These are phyloP conservation scores for zebrafish (Danio rerio) DNA, from an alignment of 2,113 vertebrate species.

Conservation along the genomic window GRCz12tu NC_133185.1:400501-401000, in stretches of 20 bases:
- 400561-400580: neutral
- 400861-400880: too few relatives aligned
- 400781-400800: neutral
- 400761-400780: neutral
- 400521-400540: too few relatives aligned
- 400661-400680: slow-evolving; percentile 86
- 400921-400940: slow-evolving; percentile 85
- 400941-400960: slow-evolving; percentile 88
- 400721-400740: neutral
- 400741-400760: neutral
- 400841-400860: too few relatives aligned
- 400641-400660: slow-evolving; percentile 85
- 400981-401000: slow-evolving; percentile 81
- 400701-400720: slow-evolving; percentile 78
- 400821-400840: too few relatives aligned
- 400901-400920: slow-evolving; percentile 82
- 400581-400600: slow-evolving; percentile 81
- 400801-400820: too few relatives aligned
- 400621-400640: slow-evolving; percentile 78
- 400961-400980: slow-evolving; percentile 85
- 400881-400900: too few relatives aligned
- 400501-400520: too few relatives aligned
- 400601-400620: slow-evolving; percentile 92
- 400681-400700: slow-evolving; percentile 86
- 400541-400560: too few relatives aligned